Evolutionary conservation across 2,113 vertebrate species (phyloP), one percentile per base, ranked within the genome.

Genomic region (Oryzias melastigma): DNA sequence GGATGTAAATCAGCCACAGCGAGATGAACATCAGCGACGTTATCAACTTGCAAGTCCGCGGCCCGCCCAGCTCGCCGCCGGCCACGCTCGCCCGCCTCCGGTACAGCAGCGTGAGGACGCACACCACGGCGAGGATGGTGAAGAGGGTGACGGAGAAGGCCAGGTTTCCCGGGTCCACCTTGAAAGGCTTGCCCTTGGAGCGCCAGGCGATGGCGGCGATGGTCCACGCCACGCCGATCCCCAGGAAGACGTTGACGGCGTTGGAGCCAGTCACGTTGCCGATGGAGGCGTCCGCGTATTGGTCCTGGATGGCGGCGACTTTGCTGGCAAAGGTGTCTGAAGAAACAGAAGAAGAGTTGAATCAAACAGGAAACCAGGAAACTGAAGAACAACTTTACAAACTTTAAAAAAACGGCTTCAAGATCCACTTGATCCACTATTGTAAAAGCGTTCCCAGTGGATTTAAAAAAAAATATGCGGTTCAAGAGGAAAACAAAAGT

Each of bases 281-380:
- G 42, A 94, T 93, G 59, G 93, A 94, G 22, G 93, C 93, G 16
- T 93, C 93, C 0, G 93, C 93, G 24, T 93, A 91, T 74, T 93
- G 93, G 82, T 94, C 93, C 88, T 94, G 93, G 81, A 93, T 92
- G 62, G 93, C 93, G 0, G 93, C 92, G 0, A 94, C 93, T 35
- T 93, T 93, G 73, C 92, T 93, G 72, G 92, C 92, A 53, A 93
- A 93, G 1, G 92, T 93, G 80, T 93, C 93, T 94, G 62, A 54
- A 3, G 15, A 18, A 8, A 17, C 17, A 69, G 17, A 52, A 18
- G 58, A 16, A 62, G 8, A 14, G 8, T 16, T 19, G 7, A n/a
- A 6, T n/a, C 5, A 5, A 43, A 13, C 42, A 1, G 42, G 4
- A 35, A 35, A 35, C 1, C 8, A 35, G 35, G 35, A 35, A 35